Percentiles rank a stretch among this genome's conserved stretches.
phyloP scores from a whole-genome alignment of 2,888 invertebrate species.

The Tinea pellionella region DNA sequence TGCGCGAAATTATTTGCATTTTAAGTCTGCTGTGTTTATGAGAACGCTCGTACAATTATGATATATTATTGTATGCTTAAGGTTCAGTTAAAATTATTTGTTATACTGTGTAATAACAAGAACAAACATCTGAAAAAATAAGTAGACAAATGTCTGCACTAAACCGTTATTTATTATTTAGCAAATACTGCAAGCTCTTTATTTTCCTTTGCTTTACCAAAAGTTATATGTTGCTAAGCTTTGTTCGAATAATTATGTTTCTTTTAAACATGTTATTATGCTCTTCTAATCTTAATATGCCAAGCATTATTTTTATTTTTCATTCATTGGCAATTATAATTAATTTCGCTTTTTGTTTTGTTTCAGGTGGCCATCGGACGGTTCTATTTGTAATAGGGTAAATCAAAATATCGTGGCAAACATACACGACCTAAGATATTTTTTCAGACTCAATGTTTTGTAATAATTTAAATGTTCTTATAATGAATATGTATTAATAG shows the following conservation, averaged over 20 bases:
- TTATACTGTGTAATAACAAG: neutral
- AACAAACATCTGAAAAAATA: constrained; percentile 1
- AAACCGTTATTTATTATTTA: neutral
- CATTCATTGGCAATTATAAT: constrained; percentile 52
- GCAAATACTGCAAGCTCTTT: neutral
- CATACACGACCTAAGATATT: too few relatives aligned
- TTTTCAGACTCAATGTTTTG: too few relatives aligned
- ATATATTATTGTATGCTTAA: constrained; percentile 30
- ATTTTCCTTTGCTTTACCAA: neutral
- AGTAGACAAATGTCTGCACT: neutral
- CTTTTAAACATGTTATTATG: neutral
- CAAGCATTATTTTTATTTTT: neutral
- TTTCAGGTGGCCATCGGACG: constrained; percentile 64
- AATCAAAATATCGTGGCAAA: neutral
- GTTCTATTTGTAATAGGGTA: constrained; percentile 5
- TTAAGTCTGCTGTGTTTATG: constrained; percentile 53
- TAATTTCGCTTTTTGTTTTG: constrained; percentile 71
- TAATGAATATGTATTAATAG: neutral
- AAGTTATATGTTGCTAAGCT: neutral
- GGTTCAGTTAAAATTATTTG: constrained; percentile 15
- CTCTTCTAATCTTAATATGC: too few relatives aligned
- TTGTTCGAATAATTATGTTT: neutral
- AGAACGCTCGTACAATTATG: constrained; percentile 33
- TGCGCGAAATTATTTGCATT: constrained; percentile 57
- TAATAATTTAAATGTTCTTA: too few relatives aligned